Evolutionary conservation across 2,888 invertebrate genomes (phyloP), one percentile per base, ranked within the genome.

Genomic region (Apamea monoglypha): DNA sequence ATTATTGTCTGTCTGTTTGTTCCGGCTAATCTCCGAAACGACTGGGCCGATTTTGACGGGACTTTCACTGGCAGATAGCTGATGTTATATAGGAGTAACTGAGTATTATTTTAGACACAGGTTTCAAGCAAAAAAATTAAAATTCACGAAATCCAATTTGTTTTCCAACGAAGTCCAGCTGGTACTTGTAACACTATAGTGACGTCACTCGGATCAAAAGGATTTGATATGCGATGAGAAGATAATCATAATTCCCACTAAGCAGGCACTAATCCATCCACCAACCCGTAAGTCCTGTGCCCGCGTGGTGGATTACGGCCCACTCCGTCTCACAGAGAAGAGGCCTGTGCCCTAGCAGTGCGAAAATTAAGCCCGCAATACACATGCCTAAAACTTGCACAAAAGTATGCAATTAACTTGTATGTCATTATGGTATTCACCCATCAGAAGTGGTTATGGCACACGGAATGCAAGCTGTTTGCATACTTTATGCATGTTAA

Each of bases 141-240:
- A 56, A 25, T 12, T 1, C 12, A 25, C 4, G 12, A 25, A 56
- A 25, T 56, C 56, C 25, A 10, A 25, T 56, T 25, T 10, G 25
- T 25, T 56, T 56, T 56, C 25, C 25, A 25, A 25, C 56, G 8
- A 56, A 56, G 3, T 25, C 56, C 53, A 18, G 50, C 18, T 21
- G 21, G 50, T 50, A 44, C 25, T 66, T 56, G 29, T 56, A 69
- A 50, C 18, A 47, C 16, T 32, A 18, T 14, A 44, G 53, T 63
- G 73, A 73, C 64, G 18, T 69, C 56, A 63, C 36, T 25, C 12
- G 74, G 10, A 40, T 59, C 25, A 64, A 64, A 64, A 36, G 36
- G 25, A 25, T 25, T 36, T 64, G 36, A 10, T 36, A 25, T 36
- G 12, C 64, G 36, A 64, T 36, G 36, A 36, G 12, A 21, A 36